Evolutionary conservation across 2,888 invertebrate genomes (phyloP).

Genomic region (Thymelicus sylvestris): DNA sequence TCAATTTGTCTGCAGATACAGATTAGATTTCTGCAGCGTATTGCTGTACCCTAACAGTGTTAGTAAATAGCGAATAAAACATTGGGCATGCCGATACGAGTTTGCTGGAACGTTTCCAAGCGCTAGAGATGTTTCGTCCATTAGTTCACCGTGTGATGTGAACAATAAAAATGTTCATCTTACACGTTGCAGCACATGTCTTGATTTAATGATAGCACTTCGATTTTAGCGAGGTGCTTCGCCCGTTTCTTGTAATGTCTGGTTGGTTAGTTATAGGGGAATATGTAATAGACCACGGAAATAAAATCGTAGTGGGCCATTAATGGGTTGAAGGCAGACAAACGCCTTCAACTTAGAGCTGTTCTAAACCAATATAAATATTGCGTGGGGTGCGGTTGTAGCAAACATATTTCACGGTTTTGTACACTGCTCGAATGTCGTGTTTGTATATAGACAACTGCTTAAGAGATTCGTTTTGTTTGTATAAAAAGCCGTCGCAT

Average conservation of each 20-base stretch:
- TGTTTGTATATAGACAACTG: constrained; percentile 26
- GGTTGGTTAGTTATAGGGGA: no score
- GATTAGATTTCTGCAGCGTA: neutral
- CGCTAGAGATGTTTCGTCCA: constrained; percentile 32
- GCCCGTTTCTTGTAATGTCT: neutral
- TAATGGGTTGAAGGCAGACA: no score
- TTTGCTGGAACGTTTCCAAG: constrained; percentile 42
- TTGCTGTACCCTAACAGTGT: neutral
- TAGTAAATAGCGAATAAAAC: constrained; percentile 7
- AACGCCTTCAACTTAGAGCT: no score
- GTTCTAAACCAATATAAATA: no score
- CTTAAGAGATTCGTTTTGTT: constrained; percentile 48
- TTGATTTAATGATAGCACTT: constrained; percentile 18
- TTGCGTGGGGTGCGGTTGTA: no score
- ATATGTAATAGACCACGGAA: no score
- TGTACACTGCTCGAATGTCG: neutral
- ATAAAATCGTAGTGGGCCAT: no score
- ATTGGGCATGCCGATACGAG: neutral
- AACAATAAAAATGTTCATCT: constrained; percentile 3
- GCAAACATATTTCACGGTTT: constrained; percentile 3
- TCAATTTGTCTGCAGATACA: neutral
- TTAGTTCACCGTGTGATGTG: constrained; percentile 26
- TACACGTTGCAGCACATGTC: constrained; percentile 16
- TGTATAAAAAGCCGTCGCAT: constrained; percentile 57
- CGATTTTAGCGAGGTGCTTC: neutral